Base-by-base conservation (phyloP, 1,140 invertebrate genomes). In the Pseudoatta argentina region DNA sequence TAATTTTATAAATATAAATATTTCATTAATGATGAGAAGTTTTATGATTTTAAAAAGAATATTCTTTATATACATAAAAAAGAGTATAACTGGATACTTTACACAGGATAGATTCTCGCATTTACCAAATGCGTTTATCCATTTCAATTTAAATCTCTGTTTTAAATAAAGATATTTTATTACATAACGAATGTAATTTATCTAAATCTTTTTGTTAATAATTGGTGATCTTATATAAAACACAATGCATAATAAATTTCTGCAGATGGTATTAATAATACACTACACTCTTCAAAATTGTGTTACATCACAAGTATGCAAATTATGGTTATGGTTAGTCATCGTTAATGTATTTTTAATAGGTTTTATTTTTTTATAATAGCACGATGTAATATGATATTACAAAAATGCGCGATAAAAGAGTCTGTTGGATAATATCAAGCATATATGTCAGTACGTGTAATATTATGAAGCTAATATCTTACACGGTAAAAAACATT, bases 291-390 rank as follows among this genome's bases (percentile, higher is more conserved):
- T 78, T 55, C 76, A 30, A 66, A 51, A 51, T 18, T 66, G 3
- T 16, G 5, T 64, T 24, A 5, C 44, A 30, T 44, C 27, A 57
- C 12, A 24, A 24, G 44, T 66, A 78, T 30, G 61, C 61, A 66
- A 78, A 78, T 66, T 14, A 18, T 21, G 39, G 5, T n/a, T 21
- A 18, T n/a, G 39, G 16, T 44, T n/a, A 24, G 44, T n/a, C 34
- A 59, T 34, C 72, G 34, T n/a, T 78, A 66, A 78, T 78, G 24
- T 27, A 78, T 78, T 67, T 78, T 78, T 67, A 78, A 66, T 78
- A 53, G 59, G 30, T 78, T 64, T 78, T 30, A 78, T 78, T 48
- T 66, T 66, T 66, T 48, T 27, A 24, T 21, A 12, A 12, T 27
- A 55, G 8, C 61, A n/a, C 12, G n/a, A 63, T 48, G 53, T 16